phyloP scores from a whole-genome alignment of 2,888 invertebrate species.

The Barypeithes pellucidus region DNA sequence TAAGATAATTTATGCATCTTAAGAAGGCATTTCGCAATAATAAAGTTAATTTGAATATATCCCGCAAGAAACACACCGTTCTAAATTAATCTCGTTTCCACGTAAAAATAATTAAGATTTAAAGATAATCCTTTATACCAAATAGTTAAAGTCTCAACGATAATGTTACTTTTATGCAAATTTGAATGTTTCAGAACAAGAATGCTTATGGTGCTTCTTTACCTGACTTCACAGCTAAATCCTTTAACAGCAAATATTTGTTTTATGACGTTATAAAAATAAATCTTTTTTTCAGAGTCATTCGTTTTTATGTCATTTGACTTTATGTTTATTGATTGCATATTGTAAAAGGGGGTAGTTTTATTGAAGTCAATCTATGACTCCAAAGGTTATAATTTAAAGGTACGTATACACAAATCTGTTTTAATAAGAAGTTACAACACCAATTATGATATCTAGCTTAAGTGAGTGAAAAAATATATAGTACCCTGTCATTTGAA shows the following conservation, averaged over 20 bases:
- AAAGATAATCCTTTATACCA: constrained; percentile 51
- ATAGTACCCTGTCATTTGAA: no score
- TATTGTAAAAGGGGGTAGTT: constrained; percentile 10
- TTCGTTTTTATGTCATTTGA: constrained; percentile 9
- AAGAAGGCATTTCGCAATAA: constrained; percentile 49
- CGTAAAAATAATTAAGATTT: constrained; percentile 55
- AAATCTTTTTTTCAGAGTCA: constrained; percentile 28
- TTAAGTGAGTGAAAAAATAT: no score
- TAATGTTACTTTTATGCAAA: constrained; percentile 54
- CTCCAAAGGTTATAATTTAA: neutral
- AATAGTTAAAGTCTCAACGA: constrained; percentile 45
- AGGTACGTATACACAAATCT: no score
- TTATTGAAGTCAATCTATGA: neutral
- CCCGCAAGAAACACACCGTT: constrained; percentile 48
- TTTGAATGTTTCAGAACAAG: constrained; percentile 33
- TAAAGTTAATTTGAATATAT: constrained; percentile 51
- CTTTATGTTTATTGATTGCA: constrained; percentile 11
- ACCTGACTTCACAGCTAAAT: constrained; percentile 39
- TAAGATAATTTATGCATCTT: constrained; percentile 47
- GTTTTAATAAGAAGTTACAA: no score
- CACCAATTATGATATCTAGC: no score
- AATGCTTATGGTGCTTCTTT: constrained; percentile 43
- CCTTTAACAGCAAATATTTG: constrained; percentile 40
- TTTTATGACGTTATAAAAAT: constrained; percentile 40
- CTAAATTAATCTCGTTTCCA: constrained; percentile 50